Conservation (phyloP, 2,888 invertebrate genomes). For the Acrobasis suavella region DNA sequence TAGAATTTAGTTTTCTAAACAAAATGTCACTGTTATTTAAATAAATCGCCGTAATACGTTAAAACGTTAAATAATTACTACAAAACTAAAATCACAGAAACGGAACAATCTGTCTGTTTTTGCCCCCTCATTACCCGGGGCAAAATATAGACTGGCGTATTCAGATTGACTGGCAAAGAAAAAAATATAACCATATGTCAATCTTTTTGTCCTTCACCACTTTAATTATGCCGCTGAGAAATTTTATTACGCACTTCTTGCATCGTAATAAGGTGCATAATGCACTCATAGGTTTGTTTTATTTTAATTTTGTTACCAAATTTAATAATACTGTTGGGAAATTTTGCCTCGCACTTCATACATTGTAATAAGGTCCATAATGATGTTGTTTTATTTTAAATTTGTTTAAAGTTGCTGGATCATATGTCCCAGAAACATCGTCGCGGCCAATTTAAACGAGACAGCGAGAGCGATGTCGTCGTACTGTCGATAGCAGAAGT, state of each 20-base stretch:
- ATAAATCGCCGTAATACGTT: background rate
- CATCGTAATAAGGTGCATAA: constrained; percentile 35
- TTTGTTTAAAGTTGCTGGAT: constrained; percentile 35
- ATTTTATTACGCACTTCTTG: constrained; percentile 14
- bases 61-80: constrained; percentile 12
- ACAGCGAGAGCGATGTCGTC: constrained; percentile 49
- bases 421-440: constrained; percentile 51
- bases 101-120: constrained; percentile 28
- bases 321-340: background rate
- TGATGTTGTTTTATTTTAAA: constrained; percentile 22
- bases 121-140: constrained; percentile 52
- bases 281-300: constrained; percentile 23
- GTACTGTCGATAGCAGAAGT: constrained; percentile 24
- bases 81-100: constrained; percentile 19
- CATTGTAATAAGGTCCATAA: constrained; percentile 35
- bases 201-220: constrained; percentile 52
- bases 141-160: constrained; percentile 53
- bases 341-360: constrained; percentile 13
- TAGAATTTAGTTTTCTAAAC: background rate
- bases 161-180: constrained; percentile 56
- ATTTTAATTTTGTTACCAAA: constrained; percentile 23
- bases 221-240: background rate
- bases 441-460: constrained; percentile 69
- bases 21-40: too few relatives aligned
- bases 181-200: constrained; percentile 60